Percentiles rank a stretch among this genome's conserved stretches.
phyloP scores from a whole-genome alignment of 1,140 invertebrate species.

The Propsilocerus akamusi region DNA sequence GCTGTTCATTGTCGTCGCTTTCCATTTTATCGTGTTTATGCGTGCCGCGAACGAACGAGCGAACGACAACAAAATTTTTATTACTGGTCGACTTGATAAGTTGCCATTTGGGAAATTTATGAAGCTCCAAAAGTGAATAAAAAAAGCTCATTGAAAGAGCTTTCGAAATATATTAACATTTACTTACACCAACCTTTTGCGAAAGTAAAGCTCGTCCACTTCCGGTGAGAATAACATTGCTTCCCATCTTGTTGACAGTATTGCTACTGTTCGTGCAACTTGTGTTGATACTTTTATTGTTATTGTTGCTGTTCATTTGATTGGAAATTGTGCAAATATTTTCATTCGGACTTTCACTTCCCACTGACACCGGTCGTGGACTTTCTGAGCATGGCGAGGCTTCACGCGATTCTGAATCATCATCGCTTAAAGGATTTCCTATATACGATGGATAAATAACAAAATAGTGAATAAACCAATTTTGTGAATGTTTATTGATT shows the following conservation, averaged over 20 bases:
- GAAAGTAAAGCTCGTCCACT: neutral
- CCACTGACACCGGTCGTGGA: conserved; percentile 14
- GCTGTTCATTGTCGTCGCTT: no score
- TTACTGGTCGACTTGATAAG: no score
- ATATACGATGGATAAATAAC: neutral
- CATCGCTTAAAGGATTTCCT: conserved; percentile 20
- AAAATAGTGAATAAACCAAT: neutral
- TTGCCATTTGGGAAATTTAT: no score
- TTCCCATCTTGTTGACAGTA: conserved; percentile 10
- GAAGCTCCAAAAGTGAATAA: no score
- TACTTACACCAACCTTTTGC: neutral
- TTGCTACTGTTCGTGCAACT: conserved; percentile 11
- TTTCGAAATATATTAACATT: no score
- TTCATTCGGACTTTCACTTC: conserved; percentile 6
- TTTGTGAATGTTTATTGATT: no score
- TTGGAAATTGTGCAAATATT: conserved; percentile 1
- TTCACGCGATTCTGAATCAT: conserved; percentile 37
- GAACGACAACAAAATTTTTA: no score
- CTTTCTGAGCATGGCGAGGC: conserved; percentile 40
- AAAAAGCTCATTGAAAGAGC: no score
- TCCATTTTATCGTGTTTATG: no score
- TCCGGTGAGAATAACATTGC: neutral
- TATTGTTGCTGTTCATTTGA: conserved; percentile 10
- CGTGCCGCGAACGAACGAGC: no score
- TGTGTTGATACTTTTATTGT: conserved; percentile 12